Conservation (phyloP, 1,140 invertebrate species). For the Anastatus disparis region DNA sequence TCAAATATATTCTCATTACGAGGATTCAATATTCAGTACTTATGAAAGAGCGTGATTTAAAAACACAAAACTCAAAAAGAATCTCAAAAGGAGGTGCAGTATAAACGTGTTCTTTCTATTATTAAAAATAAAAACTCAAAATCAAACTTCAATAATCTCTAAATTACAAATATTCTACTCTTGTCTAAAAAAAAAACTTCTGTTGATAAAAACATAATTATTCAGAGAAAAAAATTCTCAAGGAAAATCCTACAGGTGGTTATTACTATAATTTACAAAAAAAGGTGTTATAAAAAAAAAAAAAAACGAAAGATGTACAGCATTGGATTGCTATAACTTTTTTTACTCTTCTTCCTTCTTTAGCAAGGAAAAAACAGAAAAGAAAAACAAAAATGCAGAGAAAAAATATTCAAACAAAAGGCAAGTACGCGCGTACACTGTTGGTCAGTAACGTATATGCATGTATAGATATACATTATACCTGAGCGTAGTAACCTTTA, state of each 20-base stretch:
- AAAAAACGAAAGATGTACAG: too few species aligned
- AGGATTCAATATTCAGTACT: conserved; percentile 12
- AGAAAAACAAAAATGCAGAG: conserved; percentile 5
- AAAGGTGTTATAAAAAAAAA: too few species aligned
- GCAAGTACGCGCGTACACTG: conserved; percentile 1
- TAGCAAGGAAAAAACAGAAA: not conserved
- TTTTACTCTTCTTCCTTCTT: too few species aligned
- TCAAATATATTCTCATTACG: too few species aligned
- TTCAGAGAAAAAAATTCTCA: too few species aligned
- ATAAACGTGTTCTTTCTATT: conserved; percentile 2
- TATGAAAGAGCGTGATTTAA: not conserved
- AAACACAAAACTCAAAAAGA: conserved; percentile 8
- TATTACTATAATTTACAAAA: too few species aligned
- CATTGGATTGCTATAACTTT: too few species aligned
- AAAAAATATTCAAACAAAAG: conserved; percentile 21
- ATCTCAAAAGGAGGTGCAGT: conserved; percentile 15
- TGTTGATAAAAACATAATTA: too few species aligned
- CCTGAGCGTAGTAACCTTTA: conserved; percentile 3
- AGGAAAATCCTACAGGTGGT: too few species aligned
- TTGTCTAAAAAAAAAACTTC: not conserved
- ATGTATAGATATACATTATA: too few species aligned
- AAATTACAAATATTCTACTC: not conserved
- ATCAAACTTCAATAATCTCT: too few species aligned
- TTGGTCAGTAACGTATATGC: too few species aligned
- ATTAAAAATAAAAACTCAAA: not conserved